These are phyloP conservation scores for Crotalus tigris DNA, from an alignment of 2,113 vertebrate species.

Conservation along the genomic window DNA sequence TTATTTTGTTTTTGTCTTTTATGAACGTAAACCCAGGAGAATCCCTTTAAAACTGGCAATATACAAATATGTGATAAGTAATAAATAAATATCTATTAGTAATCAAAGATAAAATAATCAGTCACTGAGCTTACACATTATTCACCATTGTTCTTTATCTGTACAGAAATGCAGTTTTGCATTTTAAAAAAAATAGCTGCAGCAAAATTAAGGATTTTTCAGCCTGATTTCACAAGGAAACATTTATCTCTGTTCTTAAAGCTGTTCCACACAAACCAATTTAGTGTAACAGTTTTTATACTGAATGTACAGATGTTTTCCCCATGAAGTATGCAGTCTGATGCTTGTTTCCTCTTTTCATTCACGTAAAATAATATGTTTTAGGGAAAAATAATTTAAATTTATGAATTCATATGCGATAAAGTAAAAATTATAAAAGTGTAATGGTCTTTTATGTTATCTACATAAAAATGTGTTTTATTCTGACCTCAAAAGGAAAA, in stretches of 20 bases:
- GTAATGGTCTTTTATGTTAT: background rate
- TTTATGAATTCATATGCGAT: background rate
- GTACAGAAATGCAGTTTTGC: background rate
- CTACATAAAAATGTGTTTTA: constrained; percentile 51
- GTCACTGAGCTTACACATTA: background rate
- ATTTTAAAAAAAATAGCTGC: background rate
- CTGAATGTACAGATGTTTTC: background rate
- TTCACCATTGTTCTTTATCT: background rate
- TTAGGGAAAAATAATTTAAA: background rate
- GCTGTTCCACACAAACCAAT: background rate
- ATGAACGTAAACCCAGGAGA: background rate
- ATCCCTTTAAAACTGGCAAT: background rate
- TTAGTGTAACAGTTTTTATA: background rate
- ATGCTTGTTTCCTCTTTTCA: background rate
- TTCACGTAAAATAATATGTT: background rate
- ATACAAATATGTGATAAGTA: background rate
- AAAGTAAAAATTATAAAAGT: background rate
- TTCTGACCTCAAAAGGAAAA: constrained; percentile 44
- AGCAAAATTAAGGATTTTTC: background rate
- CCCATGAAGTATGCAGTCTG: background rate
- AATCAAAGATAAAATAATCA: background rate
- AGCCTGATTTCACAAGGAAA: background rate
- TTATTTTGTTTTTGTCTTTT: background rate
- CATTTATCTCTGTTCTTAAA: background rate
- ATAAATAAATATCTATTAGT: background rate